Conservation (phyloP, 2,113 vertebrate genomes). For the Nipponia nippon region DNA sequence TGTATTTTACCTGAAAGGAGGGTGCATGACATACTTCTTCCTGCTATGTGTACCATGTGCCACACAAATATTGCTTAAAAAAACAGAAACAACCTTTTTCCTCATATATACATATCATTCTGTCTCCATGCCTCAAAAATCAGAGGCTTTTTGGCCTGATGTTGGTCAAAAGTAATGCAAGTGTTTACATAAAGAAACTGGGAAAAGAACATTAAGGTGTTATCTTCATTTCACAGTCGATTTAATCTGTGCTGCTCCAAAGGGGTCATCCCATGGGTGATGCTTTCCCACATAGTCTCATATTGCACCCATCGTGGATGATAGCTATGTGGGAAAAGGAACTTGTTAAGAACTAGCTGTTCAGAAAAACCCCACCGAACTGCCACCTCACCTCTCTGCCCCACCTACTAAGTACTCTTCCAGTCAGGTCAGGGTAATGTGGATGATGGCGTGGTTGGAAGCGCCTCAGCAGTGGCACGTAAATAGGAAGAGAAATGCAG, state of each 20-base stretch:
- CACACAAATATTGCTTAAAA: not conserved
- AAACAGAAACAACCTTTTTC: not conserved
- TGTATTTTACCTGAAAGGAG: not conserved
- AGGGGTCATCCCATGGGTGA: not conserved
- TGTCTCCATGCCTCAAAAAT: not conserved
- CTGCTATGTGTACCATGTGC: accelerated
- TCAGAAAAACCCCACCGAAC: not conserved
- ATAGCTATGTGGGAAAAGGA: not conserved
- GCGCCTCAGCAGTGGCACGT: not conserved
- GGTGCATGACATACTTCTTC: not conserved
- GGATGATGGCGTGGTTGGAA: not conserved
- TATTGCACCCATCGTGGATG: not conserved
- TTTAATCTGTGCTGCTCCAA: not conserved
- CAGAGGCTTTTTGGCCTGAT: not conserved
- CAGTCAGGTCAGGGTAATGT: not conserved
- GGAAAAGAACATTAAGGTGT: not conserved
- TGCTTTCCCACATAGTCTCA: not conserved
- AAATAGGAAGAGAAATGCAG: not conserved
- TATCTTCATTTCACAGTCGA: not conserved
- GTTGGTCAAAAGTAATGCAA: not conserved
- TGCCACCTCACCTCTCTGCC: not conserved
- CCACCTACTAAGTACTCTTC: not conserved
- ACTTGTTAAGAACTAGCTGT: not conserved
- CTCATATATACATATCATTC: accelerated
- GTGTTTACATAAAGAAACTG: not conserved